Evolutionary conservation across 2,888 invertebrate genomes (phyloP), one percentile per base, ranked within the genome.

Genomic region (Asteroscopus sphinx): DNA sequence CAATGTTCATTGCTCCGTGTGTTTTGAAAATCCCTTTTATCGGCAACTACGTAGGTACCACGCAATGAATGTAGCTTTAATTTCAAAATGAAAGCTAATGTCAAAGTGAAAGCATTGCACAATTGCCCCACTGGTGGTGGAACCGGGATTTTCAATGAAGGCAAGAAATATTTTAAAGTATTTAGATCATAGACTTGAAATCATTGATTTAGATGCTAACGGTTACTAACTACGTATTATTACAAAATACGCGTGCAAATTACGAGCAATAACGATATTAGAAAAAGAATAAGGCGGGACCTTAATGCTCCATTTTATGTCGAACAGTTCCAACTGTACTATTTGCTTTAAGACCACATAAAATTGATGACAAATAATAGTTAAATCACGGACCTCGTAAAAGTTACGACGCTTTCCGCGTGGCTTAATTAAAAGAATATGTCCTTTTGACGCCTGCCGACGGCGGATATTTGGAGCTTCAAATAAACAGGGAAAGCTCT

Each of bases 361-460:
- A 93, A 93, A 92, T 93, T 93, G 90, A 94, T 91, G 93, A 93
- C 93, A 93, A 93, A 93, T 93, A 94, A 93, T 94, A 94, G 92
- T 93, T 92, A 94, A 94, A 93, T 94, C 93, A 92, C 86, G 80
- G 85, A 81, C 79, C 82, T 92, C 93, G 90, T 93, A 92, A 93
- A 91, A 85, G 87, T 93, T 92, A 93, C 90, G 93, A 92, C 81
- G 82, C 87, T 89, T 89, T 92, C 87, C 85, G 91, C 88, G 84
- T 84, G 82, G 87, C 89, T 92, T 93, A 93, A 93, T 93, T 93
- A 93, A 93, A 93, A 92, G 89, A 91, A 90, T 92, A 92, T 89
- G 90, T 89, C 86, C 85, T 78, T 88, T 82, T 83, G 86, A 85
- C 88, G 89, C 86, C 81, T 80, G 73, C 64, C 70, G 62, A 66